phyloP scores from a whole-genome alignment of 2,888 invertebrate species.

The Nephrotoma guestfalica region DNA sequence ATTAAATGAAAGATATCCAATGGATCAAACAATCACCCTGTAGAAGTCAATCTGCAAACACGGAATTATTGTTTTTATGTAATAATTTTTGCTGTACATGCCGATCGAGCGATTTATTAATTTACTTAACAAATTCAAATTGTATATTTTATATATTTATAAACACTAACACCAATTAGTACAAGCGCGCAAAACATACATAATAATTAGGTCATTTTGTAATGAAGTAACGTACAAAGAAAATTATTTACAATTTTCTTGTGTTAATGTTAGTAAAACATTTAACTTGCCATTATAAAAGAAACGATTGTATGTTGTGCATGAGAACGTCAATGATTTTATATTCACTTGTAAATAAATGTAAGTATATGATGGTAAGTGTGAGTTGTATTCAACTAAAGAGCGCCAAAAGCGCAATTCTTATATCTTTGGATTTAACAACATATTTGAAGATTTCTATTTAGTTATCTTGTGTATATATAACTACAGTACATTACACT shows the following conservation, averaged over 20 bases:
- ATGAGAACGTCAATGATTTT: neutral
- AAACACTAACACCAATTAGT: neutral
- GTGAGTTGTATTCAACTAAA: neutral
- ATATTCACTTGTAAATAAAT: neutral
- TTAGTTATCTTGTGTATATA: neutral
- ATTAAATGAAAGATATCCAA: no score
- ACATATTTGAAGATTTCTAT: neutral
- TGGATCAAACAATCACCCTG: neutral
- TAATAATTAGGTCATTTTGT: neutral
- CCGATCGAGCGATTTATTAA: neutral
- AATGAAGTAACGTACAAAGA: neutral
- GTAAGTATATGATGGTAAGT: no score
- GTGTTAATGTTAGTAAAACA: neutral
- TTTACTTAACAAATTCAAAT: neutral
- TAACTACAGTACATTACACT: neutral
- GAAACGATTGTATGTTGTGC: neutral
- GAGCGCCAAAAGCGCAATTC: neutral
- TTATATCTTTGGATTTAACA: neutral
- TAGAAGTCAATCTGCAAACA: neutral
- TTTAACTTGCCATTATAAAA: neutral
- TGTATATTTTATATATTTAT: neutral
- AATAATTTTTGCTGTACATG: neutral
- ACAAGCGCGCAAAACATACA: neutral
- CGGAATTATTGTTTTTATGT: neutral
- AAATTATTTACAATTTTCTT: neutral